Percentiles rank a stretch among this genome's conserved stretches.
Conservation (phyloP, 2,113 vertebrate genomes). For the Odontesthes bonariensis region DNA sequence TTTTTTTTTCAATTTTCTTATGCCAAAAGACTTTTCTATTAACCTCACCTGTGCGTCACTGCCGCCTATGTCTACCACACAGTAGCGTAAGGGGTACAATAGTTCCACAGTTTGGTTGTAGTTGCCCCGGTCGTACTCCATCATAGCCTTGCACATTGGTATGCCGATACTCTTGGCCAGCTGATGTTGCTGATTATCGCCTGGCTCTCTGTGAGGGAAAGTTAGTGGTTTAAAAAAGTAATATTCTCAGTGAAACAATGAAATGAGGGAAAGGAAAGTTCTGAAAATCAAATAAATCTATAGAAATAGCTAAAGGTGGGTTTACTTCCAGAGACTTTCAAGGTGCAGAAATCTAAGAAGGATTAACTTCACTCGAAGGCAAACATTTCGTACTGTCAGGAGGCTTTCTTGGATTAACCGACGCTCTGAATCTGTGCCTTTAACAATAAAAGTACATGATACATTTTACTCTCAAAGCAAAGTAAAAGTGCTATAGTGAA, state of each 20-base stretch:
- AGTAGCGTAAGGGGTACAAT: constrained; percentile 89
- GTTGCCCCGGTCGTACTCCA: constrained; percentile 88
- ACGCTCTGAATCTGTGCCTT: not conserved
- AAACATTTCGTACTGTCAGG: not conserved
- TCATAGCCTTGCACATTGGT: constrained; percentile 90
- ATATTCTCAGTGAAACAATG: not conserved
- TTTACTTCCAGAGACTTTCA: too few species aligned
- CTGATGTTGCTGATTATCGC: constrained; percentile 85
- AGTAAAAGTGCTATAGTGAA: constrained; percentile 2
- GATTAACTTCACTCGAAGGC: not conserved
- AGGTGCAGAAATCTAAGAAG: constrained; percentile 6
- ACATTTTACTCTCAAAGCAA: not conserved
- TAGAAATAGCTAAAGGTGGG: too few species aligned
- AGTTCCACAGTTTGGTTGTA: constrained; percentile 85
- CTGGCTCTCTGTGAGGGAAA: constrained; percentile 78
- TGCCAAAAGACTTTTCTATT: not conserved
- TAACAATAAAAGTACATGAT: constrained; percentile 6
- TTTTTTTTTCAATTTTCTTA: not conserved
- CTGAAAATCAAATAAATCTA: not conserved
- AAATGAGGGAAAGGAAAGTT: not conserved
- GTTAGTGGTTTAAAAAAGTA: not conserved
- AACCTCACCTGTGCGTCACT: constrained; percentile 93
- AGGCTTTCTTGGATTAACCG: constrained; percentile 32
- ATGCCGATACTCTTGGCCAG: constrained; percentile 84
- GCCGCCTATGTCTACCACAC: constrained; percentile 84